Percentiles rank a stretch among this genome's conserved stretches.
Evolutionary conservation across 2,888 invertebrate species (phyloP).

Genomic region (Autographa gamma): DNA sequence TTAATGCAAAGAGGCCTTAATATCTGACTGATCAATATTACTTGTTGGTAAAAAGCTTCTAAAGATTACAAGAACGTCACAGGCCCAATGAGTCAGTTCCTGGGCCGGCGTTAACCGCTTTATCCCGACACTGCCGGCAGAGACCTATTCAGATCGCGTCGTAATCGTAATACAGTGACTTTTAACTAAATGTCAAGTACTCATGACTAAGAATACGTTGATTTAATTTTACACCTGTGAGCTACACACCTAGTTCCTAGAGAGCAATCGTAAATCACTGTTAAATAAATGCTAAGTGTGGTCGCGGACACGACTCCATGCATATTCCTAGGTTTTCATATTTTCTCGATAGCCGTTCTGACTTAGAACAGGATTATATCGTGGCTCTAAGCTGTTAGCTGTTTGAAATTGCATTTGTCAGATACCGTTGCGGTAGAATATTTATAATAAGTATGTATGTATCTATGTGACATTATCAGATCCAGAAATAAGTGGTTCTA

Average conservation of each 20-base stretch:
- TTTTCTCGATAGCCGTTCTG: no score
- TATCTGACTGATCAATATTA: no score
- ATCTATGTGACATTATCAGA: not conserved
- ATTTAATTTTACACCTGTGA: constrained; percentile 58
- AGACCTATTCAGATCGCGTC: constrained; percentile 46
- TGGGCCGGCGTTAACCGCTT: constrained; percentile 33
- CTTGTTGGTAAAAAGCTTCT: no score
- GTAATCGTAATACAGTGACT: constrained; percentile 46
- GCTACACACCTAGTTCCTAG: constrained; percentile 36
- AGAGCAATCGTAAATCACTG: constrained; percentile 28
- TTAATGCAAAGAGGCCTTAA: not conserved
- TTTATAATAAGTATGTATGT: not conserved
- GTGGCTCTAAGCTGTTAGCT: not conserved
- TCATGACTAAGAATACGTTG: constrained; percentile 55
- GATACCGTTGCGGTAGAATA: not conserved
- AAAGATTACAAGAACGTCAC: constrained; percentile 15
- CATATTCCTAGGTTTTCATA: no score
- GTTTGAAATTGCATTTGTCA: not conserved
- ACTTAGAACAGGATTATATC: not conserved
- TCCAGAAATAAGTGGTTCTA: not conserved
- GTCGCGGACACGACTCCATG: no score
- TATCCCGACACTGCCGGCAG: constrained; percentile 37
- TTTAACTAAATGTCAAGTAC: constrained; percentile 53
- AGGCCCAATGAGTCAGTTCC: constrained; percentile 35
- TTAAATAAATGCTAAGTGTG: not conserved